Evolutionary conservation across 2,888 invertebrate species (phyloP), one percentile per base, ranked within the genome.

Genomic region (Xestia c-nigrum): DNA sequence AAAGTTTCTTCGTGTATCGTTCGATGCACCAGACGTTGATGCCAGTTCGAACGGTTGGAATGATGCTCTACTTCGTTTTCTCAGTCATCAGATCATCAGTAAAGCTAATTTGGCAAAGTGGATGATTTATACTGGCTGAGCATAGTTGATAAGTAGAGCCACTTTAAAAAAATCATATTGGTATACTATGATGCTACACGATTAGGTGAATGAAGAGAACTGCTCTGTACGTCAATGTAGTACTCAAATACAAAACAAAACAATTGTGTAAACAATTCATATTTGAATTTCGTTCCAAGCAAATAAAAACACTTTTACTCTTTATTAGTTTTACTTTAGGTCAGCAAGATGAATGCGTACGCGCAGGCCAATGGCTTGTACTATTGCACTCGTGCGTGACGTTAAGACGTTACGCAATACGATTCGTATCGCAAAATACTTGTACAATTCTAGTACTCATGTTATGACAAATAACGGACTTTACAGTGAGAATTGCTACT

Each of bases 1-100:
- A 96, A 96, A 96, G 96, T 96, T 96, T 96, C 96, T 96, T 96
- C 94, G 95, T 96, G 96, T 96, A 96, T 96, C 96, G 96, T 96
- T 95, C 96, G 96, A 96, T 96, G 96, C 96, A 96, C 96, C 96
- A 95, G 95, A 95, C 96, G 94, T 94, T 95, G 95, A 95, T 95
- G 95, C 94, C 94, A 91, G 92, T 90, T 88, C 87, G 92, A 86
- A 80, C 87, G 93, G 75, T 88, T 61, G 73, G 92, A 90, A 93
- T 82, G 94, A 90, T 86, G 94, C 96, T 96, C 96, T 94, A 96
- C 96, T 89, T 88, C 52, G 24, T 70, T 77, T 69, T 43, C n/a
- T 10, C n/a, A 65, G 66, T 66, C 65, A 71, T 78, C 64, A 69
- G 31, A 31, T 55, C 65, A 74, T 74, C 63, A 71, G 61, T 12